Conservation (phyloP, 2,888 invertebrate genomes). For the Dioctria rufipes region DNA sequence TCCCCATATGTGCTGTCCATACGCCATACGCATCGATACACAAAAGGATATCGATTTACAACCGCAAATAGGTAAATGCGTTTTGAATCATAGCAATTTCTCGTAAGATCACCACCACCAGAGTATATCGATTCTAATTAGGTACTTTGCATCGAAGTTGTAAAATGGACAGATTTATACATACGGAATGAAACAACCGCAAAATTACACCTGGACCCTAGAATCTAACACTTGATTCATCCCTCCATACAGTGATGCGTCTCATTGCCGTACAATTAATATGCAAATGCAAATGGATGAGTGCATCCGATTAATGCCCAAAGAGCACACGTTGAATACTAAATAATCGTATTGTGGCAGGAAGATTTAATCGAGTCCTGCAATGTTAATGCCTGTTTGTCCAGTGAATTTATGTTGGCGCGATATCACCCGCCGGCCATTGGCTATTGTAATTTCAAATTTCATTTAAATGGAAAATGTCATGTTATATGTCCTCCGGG, state of each 20-base stretch:
- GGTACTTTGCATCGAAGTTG: constrained; percentile 13
- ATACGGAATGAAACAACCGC: background rate
- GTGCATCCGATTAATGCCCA: constrained; percentile 46
- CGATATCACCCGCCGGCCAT: constrained; percentile 34
- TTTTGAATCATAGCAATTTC: constrained; percentile 2
- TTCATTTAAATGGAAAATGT: constrained; percentile 20
- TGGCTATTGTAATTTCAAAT: constrained; percentile 24
- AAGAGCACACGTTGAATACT: constrained; percentile 39
- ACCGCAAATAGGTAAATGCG: background rate
- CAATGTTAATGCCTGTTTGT: constrained; percentile 32
- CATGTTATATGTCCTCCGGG: background rate
- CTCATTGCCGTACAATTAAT: constrained; percentile 38
- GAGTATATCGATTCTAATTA: constrained; percentile 31
- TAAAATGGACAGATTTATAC: constrained; percentile 5
- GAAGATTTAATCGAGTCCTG: constrained; percentile 41
- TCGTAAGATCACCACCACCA: constrained; percentile 4
- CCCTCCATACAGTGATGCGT: background rate
- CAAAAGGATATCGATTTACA: background rate
- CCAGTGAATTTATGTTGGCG: constrained; percentile 28
- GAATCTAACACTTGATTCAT: background rate
- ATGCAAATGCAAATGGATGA: constrained; percentile 29
- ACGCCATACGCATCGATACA: too few relatives aligned
- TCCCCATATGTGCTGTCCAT: too few relatives aligned
- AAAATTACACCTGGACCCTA: too few relatives aligned
- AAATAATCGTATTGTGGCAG: constrained; percentile 24